Base-by-base conservation (phyloP, 2,113 vertebrate genomes). In the Saccopteryx bilineata region DNA sequence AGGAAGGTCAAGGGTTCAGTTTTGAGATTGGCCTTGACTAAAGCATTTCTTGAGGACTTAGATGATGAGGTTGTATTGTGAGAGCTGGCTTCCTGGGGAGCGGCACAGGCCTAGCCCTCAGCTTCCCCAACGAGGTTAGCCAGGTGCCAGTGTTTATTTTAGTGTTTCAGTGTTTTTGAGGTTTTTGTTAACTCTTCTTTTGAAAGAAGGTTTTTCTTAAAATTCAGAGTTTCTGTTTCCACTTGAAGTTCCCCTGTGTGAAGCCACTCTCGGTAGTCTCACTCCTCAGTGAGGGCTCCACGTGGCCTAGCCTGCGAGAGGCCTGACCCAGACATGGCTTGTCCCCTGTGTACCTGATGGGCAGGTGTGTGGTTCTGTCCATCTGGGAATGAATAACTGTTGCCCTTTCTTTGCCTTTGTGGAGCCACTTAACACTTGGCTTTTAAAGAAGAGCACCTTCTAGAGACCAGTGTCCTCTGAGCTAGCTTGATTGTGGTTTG, bases 301-400 rank as follows among this genome's bases (percentile, higher is more conserved):
- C 9, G 39, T 10, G 54, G 54, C 54, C 54, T 12, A 2, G 54
- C 11, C 54, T 54, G 54, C 39, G 39, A 39, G 39, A 39, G 39
- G 39, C 39, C 39, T 39, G 39, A 39, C 39, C 39, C 50, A 2
- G 46, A 19, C 0, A 3, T 1, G 1, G 14, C 6, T 17, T 0
- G 0, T 56, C 9, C 56, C 9, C 31, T 2, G 18, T 61, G 46
- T 56, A 5, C 56, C 9, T 26, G 48, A 23, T 2, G 17, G 28
- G 18, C 63, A 2, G 7, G 39, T 28, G 31, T 31, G 50, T 2
- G 15, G 48, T 0, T 33, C 48, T 1, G 14, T 50, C 5, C 4
- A 3, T 26, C 28, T 61, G 33, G 46, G 61, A 14, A 18, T n/a
- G 9, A n/a, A 0, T 15, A 3, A 2, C 8, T 0, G 13, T 0